phyloP scores from a whole-genome alignment of 2,113 vertebrate genomes.

The Otus sunia region DNA sequence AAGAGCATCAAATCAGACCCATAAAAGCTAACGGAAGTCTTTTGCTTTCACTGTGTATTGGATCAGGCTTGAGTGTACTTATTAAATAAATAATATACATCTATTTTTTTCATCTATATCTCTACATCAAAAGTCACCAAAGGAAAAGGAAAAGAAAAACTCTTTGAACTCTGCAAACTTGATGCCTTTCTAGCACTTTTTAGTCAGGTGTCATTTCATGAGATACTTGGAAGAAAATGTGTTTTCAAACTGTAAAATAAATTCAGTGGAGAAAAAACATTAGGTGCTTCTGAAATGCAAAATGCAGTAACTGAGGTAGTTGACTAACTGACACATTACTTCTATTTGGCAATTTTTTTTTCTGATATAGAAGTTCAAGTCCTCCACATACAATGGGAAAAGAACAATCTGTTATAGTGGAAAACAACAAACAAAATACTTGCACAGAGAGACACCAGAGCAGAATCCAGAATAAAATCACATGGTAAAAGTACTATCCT shows the following conservation, averaged over 20 bases:
- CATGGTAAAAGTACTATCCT: neutral
- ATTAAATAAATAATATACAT: neutral
- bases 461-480: neutral
- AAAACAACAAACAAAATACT: neutral
- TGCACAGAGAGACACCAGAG: neutral
- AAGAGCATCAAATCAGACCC: neutral
- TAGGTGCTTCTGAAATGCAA: neutral
- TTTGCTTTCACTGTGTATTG: neutral
- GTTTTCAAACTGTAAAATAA: neutral
- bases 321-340: neutral
- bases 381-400: neutral
- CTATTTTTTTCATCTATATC: neutral
- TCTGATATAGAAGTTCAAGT: neutral
- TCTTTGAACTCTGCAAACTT: neutral
- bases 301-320: neutral
- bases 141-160: neutral
- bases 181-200: neutral
- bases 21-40: conserved; percentile 14
- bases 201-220: neutral
- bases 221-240: neutral
- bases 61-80: neutral
- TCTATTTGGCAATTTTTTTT: neutral
- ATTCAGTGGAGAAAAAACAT: accelerated
- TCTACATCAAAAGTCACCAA: neutral
- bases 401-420: neutral